These are phyloP conservation scores for Trissolcus brochymenae DNA, from an alignment of 2,888 invertebrate genomes.

Conservation along the genomic window DNA sequence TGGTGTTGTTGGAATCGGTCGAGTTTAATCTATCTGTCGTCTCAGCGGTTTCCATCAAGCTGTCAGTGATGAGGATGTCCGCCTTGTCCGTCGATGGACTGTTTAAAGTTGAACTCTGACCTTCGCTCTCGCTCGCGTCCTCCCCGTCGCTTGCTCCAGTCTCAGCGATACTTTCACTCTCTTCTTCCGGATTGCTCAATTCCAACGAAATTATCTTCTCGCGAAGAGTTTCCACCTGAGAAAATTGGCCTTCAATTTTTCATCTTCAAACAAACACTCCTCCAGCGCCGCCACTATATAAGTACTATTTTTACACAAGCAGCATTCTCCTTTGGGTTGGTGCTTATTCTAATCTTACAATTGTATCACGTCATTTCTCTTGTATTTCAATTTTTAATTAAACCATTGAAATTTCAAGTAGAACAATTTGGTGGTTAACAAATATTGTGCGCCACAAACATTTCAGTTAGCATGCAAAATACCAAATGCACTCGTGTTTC, in stretches of 20 bases:
- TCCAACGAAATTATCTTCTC: conserved; percentile 94
- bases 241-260: not conserved
- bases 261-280: not conserved
- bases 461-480: conserved; percentile 25
- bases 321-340: too few relatives aligned
- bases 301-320: too few relatives aligned
- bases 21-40: conserved; percentile 77
- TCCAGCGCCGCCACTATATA: not conserved
- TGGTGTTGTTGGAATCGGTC: conserved; percentile 65
- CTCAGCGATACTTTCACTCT: conserved; percentile 75
- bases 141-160: conserved; percentile 72
- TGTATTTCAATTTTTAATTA: too few relatives aligned
- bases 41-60: conserved; percentile 78
- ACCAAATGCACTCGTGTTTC: conserved; percentile 43
- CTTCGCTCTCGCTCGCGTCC: conserved; percentile 70
- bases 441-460: conserved; percentile 17
- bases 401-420: too few relatives aligned
- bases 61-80: conserved; percentile 78
- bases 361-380: too few relatives aligned
- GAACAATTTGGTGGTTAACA: not conserved
- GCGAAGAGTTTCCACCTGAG: conserved; percentile 91
- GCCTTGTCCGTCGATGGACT: conserved; percentile 77
- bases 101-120: conserved; percentile 73
- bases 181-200: conserved; percentile 83
- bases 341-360: too few relatives aligned